phyloP scores from a whole-genome alignment of 2,888 invertebrate genomes.

The Pyrrhia umbra region DNA sequence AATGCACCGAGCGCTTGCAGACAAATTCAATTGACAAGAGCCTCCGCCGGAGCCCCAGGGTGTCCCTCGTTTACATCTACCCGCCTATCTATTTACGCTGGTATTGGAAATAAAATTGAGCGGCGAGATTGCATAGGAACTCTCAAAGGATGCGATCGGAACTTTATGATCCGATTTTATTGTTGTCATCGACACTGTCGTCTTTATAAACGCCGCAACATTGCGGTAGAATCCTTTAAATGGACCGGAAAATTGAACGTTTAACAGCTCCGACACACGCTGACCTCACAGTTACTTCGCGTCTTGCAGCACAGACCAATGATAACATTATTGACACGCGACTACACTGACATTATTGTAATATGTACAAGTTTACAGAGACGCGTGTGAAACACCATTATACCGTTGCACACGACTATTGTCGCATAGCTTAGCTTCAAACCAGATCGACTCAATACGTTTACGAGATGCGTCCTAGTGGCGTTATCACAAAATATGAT shows the following conservation, averaged over 20 bases:
- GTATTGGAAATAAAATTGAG: conserved; percentile 86
- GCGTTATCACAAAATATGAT: conserved; percentile 90
- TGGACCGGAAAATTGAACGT: conserved; percentile 72
- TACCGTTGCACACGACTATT: conserved; percentile 74
- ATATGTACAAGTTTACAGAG: conserved; percentile 53
- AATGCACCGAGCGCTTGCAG: conserved; percentile 86
- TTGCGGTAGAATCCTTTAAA: conserved; percentile 66
- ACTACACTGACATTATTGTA: conserved; percentile 60
- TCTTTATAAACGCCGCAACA: conserved; percentile 75
- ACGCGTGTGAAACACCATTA: conserved; percentile 72
- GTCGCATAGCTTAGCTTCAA: conserved; percentile 80
- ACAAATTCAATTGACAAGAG: conserved; percentile 89
- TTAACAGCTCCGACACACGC: conserved; percentile 62
- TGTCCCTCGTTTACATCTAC: conserved; percentile 83
- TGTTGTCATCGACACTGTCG: conserved; percentile 80
- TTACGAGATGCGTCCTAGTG: conserved; percentile 86
- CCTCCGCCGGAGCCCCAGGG: conserved; percentile 83
- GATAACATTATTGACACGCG: conserved; percentile 59
- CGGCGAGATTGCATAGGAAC: conserved; percentile 84
- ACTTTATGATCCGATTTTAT: conserved; percentile 85
- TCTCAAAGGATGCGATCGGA: conserved; percentile 82
- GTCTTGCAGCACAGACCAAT: conserved; percentile 37
- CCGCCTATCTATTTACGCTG: conserved; percentile 85
- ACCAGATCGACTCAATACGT: conserved; percentile 84
- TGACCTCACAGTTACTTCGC: conserved; percentile 48